Conservation (phyloP, 2,113 vertebrate genomes). For the Atlantisia rogersi region DNA sequence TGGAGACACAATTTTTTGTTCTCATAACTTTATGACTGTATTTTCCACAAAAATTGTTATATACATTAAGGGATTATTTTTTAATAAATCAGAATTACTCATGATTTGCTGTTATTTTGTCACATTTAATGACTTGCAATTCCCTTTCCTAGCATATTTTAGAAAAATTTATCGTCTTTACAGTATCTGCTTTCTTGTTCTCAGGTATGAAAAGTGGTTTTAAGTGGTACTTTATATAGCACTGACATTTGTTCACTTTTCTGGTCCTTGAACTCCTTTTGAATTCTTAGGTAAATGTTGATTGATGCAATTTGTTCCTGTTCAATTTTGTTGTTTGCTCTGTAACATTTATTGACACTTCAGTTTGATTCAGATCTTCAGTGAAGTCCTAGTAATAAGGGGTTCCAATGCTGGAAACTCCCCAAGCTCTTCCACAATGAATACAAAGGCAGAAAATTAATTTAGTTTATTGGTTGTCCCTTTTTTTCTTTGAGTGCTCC, state of each 20-base stretch:
- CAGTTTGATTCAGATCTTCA: neutral
- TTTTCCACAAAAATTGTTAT: neutral
- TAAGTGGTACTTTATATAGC: neutral
- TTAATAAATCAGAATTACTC: neutral
- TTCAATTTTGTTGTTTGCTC: neutral
- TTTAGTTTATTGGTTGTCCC: neutral
- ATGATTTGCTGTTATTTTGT: neutral
- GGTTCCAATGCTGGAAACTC: neutral
- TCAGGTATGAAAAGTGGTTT: neutral
- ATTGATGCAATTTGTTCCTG: constrained; percentile 2
- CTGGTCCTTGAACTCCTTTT: neutral
- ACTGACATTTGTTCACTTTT: neutral
- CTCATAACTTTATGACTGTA: neutral
- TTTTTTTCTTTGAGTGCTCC: neutral
- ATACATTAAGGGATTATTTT: neutral
- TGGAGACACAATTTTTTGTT: neutral
- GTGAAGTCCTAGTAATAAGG: neutral
- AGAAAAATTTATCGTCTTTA: neutral
- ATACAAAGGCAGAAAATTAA: neutral
- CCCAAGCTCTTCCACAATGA: neutral
- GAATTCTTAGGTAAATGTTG: neutral
- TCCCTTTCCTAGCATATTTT: neutral
- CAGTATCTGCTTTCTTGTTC: neutral
- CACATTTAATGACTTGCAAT: neutral
- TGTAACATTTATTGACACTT: neutral